Evolutionary conservation across 2,113 vertebrate species (phyloP).

Genomic region (Chaenogobius annularis): DNA sequence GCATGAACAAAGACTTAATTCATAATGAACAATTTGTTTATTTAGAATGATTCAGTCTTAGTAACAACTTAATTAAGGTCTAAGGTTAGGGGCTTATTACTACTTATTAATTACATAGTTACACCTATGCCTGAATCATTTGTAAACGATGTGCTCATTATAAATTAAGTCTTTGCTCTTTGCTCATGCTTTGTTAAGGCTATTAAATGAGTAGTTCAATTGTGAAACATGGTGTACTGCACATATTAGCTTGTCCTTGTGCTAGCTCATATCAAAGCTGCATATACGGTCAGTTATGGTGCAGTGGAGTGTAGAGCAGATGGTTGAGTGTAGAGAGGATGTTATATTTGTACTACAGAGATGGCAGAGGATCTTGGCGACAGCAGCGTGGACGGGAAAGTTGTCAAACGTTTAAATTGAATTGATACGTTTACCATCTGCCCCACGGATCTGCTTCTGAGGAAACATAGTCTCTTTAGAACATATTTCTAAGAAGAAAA

Average conservation of each 20-base stretch:
- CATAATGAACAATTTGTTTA: too few species aligned
- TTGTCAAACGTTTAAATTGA: slow-evolving; percentile 7
- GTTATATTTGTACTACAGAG: not conserved
- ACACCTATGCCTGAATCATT: too few species aligned
- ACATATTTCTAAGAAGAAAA: not conserved
- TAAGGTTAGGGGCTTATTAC: too few species aligned
- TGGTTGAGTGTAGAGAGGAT: not conserved
- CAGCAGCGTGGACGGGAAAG: not conserved
- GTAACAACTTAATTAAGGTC: too few species aligned
- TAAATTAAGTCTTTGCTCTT: too few species aligned
- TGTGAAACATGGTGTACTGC: not conserved
- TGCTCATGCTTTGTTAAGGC: too few species aligned
- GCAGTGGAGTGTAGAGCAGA: not conserved
- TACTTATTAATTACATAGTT: too few species aligned
- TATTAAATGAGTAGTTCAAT: too few species aligned
- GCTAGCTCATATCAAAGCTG: not conserved
- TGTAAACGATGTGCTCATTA: too few species aligned
- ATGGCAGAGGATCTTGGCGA: not conserved
- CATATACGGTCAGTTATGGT: not conserved
- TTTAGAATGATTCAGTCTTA: too few species aligned
- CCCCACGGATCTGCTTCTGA: not conserved
- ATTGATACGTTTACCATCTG: not conserved
- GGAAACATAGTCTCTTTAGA: not conserved
- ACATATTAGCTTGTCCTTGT: not conserved
- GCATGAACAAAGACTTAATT: too few species aligned